Percentiles rank a stretch among this genome's conserved stretches.
Evolutionary conservation across 2,113 vertebrate genomes (phyloP).

Genomic region (Phalacrocorax brasilianus): DNA sequence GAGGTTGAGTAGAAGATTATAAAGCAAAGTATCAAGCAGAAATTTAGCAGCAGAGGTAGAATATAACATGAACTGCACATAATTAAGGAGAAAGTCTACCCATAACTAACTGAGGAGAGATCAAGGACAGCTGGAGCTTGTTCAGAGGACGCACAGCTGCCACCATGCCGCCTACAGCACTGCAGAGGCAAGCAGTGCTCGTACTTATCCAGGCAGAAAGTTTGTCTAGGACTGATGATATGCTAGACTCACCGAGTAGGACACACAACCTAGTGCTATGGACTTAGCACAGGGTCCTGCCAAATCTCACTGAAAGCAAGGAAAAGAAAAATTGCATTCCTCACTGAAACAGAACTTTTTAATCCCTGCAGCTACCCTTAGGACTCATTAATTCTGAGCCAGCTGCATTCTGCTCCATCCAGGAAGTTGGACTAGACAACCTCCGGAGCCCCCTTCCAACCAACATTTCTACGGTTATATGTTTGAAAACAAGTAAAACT

Average conservation of each 20-base stretch:
- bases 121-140: neutral
- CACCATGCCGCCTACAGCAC: neutral
- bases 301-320: neutral
- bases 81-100: neutral
- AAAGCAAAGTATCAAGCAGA: neutral
- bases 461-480: neutral
- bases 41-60: neutral
- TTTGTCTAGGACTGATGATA: neutral
- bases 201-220: neutral
- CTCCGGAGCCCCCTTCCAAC: neutral
- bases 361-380: neutral
- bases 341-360: neutral
- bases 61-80: neutral
- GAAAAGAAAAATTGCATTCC: neutral
- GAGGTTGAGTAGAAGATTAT: neutral
- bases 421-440: neutral
- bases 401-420: neutral
- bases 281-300: neutral
- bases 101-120: neutral
- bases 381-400: neutral
- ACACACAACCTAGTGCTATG: accelerated
- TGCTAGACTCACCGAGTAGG: neutral
- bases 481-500: neutral
- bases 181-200: neutral
- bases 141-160: neutral